Conservation (phyloP, 2,888 invertebrate species). For the Noctua janthe region DNA sequence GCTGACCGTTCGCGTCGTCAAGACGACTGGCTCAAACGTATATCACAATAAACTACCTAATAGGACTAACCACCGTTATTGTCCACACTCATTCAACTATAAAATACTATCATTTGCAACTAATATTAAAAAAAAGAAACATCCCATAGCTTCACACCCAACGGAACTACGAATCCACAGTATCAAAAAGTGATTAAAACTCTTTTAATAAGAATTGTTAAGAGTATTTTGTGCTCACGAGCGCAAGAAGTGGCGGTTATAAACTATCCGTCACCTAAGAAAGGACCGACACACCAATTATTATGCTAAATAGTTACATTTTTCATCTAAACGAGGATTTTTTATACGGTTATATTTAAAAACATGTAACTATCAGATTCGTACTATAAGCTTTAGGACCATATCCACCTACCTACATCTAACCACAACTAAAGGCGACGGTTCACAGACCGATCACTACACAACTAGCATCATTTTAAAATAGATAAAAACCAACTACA, state of each 20-base stretch:
- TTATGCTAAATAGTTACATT: conserved; percentile 81
- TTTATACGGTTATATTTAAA: conserved; percentile 77
- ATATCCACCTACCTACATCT: conserved; percentile 79
- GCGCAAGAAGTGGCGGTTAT: conserved; percentile 67
- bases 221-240: conserved; percentile 87
- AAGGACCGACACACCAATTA: conserved; percentile 81
- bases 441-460: conserved; percentile 72
- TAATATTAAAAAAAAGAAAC: conserved; percentile 78
- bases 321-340: conserved; percentile 83
- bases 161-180: conserved; percentile 73
- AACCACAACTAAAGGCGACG: conserved; percentile 79
- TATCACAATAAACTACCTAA: conserved; percentile 82
- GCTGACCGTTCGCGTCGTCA: conserved; percentile 70
- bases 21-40: conserved; percentile 76
- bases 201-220: conserved; percentile 72
- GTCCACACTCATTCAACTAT: conserved; percentile 86
- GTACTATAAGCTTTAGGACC: conserved; percentile 87
- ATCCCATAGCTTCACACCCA: conserved; percentile 74
- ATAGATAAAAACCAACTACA: conserved; percentile 84
- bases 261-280: conserved; percentile 68
- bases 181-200: conserved; percentile 85
- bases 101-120: conserved; percentile 85
- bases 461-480: conserved; percentile 88
- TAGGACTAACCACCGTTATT: conserved; percentile 86
- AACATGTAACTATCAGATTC: conserved; percentile 84